Evolutionary conservation across 2,888 invertebrate species (phyloP).

Genomic region (Scelioninae gen. 1): DNA sequence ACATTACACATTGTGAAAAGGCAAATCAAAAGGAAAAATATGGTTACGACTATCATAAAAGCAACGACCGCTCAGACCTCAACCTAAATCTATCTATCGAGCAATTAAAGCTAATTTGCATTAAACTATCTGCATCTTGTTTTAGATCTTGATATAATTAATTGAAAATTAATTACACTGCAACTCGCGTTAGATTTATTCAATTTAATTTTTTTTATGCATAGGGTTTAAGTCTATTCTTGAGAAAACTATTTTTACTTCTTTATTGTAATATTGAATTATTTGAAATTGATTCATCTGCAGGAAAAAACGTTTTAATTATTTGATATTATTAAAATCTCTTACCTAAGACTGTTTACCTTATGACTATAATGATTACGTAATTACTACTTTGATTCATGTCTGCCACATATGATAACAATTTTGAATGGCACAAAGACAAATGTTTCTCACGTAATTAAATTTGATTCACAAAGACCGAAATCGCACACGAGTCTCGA

Average conservation of each 20-base stretch:
- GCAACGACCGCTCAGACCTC: conserved; percentile 61
- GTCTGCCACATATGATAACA: background rate
- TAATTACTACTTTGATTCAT: conserved; percentile 11
- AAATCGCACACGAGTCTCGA: conserved; percentile 11
- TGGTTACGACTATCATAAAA: conserved; percentile 55
- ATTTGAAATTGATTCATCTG: background rate
- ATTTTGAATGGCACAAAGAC: conserved; percentile 10
- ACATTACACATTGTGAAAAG: conserved; percentile 34
- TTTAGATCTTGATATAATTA: background rate
- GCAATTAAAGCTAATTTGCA: conserved; percentile 39
- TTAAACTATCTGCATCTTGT: conserved; percentile 23
- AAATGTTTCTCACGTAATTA: conserved; percentile 39
- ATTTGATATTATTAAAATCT: background rate
- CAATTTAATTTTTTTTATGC: no score
- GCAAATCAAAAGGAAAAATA: conserved; percentile 53
- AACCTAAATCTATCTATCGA: conserved; percentile 57
- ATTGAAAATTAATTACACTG: background rate
- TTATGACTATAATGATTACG: background rate
- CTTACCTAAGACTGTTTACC: background rate
- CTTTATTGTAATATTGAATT: background rate
- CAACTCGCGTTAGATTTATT: no score
- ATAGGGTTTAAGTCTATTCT: no score
- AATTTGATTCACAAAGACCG: conserved; percentile 18
- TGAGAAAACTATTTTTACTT: background rate
- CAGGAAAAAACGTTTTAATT: background rate